Base-by-base conservation (phyloP, 30 jellyfish, hydroid and myxozoan genomes). In the Phacellophora camtschatica region DNA sequence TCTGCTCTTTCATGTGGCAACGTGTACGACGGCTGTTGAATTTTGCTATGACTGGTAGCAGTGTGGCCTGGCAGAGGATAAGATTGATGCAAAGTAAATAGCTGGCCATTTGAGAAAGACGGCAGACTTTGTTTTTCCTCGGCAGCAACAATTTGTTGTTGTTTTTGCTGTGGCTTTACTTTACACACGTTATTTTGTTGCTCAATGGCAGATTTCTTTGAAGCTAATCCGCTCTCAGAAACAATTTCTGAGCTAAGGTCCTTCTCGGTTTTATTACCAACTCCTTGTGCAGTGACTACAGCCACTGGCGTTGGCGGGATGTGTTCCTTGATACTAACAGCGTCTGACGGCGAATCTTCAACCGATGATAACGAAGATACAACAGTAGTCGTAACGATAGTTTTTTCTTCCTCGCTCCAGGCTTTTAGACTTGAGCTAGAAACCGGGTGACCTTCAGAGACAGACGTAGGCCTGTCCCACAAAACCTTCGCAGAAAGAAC, bases 111-210 rank as follows among this genome's bases (percentile, higher is more conserved):
- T 19, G 93, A 32, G 51, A 50, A 69, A 0, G 93, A 42, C 23
- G 93, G 72, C 43, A 68, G 39, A 5, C 56, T 42, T 46, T 56
- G 86, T 43, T 82, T 73, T 20, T 71, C 77, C 23, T 82, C 86
- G 4, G 71, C 72, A 3, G 71, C 72, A 9, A 64, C n/a, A 3
- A 56, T 80, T 53, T 82, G 94, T 34, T 72, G 83, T 28, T 81
- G 94, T 39, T 92, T 96, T 49, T 92, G 98, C 51, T 84, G 98
- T 18, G 98, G 98, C 59, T 92, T 92, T 43, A 92, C 98, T 79
- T 92, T 92, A 71, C 98, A 92, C 12, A 92, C 94, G 45, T 88
- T 88, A 32, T 84, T 73, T 64, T 84, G 96, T 43, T 88, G 90
- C 76, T 85, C 96, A 8, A 36, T 41, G 22, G 50, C 39, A 2